A percentile compares a stretch with the other conserved stretches of the same genome.
These are phyloP conservation scores for Hipparchia sbordonii DNA, from an alignment of 2,888 invertebrate genomes.

Conservation along the genomic window DNA sequence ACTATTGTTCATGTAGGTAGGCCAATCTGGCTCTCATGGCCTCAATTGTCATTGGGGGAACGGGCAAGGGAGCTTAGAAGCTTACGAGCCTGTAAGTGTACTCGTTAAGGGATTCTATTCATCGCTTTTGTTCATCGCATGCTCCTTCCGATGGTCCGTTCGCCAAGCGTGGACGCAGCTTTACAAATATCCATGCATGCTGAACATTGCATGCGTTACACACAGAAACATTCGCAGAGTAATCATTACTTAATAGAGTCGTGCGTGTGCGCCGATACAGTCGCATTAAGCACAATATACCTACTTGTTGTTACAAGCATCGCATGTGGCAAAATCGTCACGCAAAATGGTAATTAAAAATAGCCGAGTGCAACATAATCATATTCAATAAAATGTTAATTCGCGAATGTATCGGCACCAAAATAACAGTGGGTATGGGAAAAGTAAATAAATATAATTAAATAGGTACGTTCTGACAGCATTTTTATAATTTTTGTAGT, in stretches of 20 bases:
- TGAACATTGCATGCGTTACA: not conserved
- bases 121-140: no score
- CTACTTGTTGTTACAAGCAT: not conserved
- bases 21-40: no score
- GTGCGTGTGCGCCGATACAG: not conserved
- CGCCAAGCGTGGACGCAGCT: no score
- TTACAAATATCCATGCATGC: not conserved
- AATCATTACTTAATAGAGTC: not conserved
- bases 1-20: no score
- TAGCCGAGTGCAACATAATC: not conserved
- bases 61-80: no score
- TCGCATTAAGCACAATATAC: not conserved
- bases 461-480: slow-evolving; percentile 1
- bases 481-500: not conserved
- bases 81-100: no score
- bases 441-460: not conserved
- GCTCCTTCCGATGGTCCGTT: no score
- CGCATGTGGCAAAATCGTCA: not conserved
- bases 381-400: slow-evolving; percentile 13
- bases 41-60: no score
- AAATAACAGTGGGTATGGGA: not conserved
- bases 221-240: slow-evolving; percentile 3
- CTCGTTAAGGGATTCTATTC: no score
- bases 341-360: not conserved
- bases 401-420: slow-evolving; percentile 3